phyloP scores from a whole-genome alignment of 1,140 invertebrate species.

The Heliconius congener region DNA sequence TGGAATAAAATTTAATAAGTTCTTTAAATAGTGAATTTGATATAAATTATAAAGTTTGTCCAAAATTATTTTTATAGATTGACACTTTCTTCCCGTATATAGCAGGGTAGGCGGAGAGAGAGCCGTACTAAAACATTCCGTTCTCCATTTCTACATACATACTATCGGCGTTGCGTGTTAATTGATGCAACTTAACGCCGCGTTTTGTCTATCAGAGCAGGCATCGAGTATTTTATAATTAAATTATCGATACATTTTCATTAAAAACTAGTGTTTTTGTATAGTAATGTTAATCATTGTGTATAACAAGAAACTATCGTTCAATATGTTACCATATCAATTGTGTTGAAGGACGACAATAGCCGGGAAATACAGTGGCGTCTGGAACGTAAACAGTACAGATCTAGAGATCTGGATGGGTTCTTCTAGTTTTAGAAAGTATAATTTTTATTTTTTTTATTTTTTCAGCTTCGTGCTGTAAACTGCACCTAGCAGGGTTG shows the following conservation, averaged over 20 bases:
- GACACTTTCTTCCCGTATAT: not conserved
- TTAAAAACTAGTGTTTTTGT: not conserved
- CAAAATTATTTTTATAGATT: too few relatives aligned
- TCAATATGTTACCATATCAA: not conserved
- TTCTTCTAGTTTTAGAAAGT: not conserved
- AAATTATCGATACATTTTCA: not conserved
- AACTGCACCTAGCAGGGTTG: fast-evolving
- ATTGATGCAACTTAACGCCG: not conserved
- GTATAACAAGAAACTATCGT: not conserved
- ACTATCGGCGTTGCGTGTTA: not conserved
- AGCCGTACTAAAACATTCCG: not conserved
- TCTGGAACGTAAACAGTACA: not conserved
- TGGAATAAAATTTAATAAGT: too few relatives aligned
- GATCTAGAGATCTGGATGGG: not conserved
- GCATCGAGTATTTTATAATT: not conserved
- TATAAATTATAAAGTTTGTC: too few relatives aligned
- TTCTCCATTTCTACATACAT: not conserved
- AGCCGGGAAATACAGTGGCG: not conserved
- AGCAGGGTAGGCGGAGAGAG: not conserved
- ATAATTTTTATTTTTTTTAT: not conserved
- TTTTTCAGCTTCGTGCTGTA: too few relatives aligned
- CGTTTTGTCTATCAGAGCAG: not conserved
- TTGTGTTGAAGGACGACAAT: not conserved
- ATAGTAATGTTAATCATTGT: not conserved
- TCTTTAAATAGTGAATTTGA: too few relatives aligned